Base-by-base conservation (phyloP, 2,888 invertebrate species). In the Ptilodon capucinus region DNA sequence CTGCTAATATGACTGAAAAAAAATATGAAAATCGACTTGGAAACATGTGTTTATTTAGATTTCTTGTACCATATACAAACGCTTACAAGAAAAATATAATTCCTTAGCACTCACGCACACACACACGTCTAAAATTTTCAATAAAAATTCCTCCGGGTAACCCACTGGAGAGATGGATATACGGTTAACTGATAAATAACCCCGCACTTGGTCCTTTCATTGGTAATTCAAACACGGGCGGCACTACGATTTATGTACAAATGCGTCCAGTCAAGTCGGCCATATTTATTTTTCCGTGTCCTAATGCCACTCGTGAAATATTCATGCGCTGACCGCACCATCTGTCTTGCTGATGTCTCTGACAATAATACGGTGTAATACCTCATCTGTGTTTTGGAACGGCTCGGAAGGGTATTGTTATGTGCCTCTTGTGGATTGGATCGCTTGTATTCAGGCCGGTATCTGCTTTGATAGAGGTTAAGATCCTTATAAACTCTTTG, bases 271-370 rank as follows among this genome's bases (percentile, higher is more conserved):
- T 76, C 74, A 81, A 84, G 82, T 80, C 81, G 71, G 76, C 78
- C 83, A 83, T 88, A 87, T 89, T 87, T 89, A 87, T 88, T 87
- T 87, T 87, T 84, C 84, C 81, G 74, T 74, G 80, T 77, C 84
- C 84, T 87, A 88, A 90, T 88, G 84, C 82, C 76, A 71, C 81
- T 82, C 66, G 72, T 89, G 88, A 90, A 88, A 90, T 90, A 90
- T 90, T 89, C 88, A 90, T 89, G 78, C 68, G 76, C 76, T 86
- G 83, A 77, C 84, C 86, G 79, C 68, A 68, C 81, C 82, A 86
- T 87, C 81, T 78, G 79, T 88, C 86, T 85, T 81, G 66, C 70
- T 76, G 79, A 81, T 85, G 80, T 81, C 81, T 76, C 71, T 65
- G 72, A 77, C 80, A 81, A 81, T 84, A 80, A 81, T 71, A 77